A percentile compares a stretch with the other conserved stretches of the same genome.
Evolutionary conservation across 2,113 vertebrate species (phyloP).

Genomic region (Bos javanicus): DNA sequence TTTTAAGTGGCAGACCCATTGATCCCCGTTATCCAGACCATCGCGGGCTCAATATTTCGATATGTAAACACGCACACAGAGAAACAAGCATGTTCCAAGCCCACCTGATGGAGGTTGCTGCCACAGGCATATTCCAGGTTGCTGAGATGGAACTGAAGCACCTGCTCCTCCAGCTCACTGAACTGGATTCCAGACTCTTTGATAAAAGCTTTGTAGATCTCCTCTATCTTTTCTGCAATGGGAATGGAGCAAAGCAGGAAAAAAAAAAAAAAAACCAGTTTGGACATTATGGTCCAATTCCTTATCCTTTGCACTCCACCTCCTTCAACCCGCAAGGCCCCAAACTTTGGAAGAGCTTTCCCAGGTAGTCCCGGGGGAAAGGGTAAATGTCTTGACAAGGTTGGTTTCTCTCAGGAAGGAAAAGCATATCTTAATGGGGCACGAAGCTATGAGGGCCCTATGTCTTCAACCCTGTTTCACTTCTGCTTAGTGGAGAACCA

Average conservation of each 20-base stretch:
- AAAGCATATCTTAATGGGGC: not conserved
- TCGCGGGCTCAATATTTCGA: not conserved
- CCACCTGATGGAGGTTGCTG: slow-evolving; percentile 91
- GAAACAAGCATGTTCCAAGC: too few species aligned
- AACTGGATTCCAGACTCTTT: slow-evolving; percentile 97
- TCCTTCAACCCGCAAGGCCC: not conserved
- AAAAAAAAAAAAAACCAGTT: not conserved
- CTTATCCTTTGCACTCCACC: not conserved
- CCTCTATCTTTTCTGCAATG: slow-evolving; percentile 93
- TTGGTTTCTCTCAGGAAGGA: not conserved
- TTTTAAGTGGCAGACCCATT: not conserved
- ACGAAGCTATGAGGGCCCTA: not conserved
- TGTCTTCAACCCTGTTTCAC: not conserved
- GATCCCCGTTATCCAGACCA: not conserved
- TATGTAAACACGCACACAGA: not conserved
- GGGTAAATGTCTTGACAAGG: not conserved
- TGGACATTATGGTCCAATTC: not conserved
- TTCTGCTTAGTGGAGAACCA: not conserved
- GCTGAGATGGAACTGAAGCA: slow-evolving; percentile 97
- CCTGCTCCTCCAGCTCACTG: slow-evolving; percentile 93
- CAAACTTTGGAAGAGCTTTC: not conserved
- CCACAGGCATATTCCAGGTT: slow-evolving; percentile 98
- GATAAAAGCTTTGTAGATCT: slow-evolving; percentile 94
- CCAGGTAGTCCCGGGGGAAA: not conserved
- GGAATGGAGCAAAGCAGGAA: not conserved